Evolutionary conservation across 1,140 invertebrate species (phyloP).

Genomic region (Hycleus cichorii): DNA sequence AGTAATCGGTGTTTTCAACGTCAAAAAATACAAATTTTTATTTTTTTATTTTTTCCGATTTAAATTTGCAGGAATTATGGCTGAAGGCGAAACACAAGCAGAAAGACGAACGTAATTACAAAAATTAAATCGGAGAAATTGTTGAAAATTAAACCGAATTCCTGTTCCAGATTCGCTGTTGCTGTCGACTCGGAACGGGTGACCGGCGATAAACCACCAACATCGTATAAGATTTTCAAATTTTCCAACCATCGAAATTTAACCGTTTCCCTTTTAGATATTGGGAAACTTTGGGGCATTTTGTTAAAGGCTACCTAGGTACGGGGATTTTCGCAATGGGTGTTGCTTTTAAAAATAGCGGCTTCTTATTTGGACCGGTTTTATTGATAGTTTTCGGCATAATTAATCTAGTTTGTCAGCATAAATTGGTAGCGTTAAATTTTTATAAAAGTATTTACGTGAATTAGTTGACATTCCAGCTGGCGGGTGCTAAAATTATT

Average conservation of each 20-base stretch:
- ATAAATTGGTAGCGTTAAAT: conserved; percentile 52
- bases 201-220: conserved; percentile 2
- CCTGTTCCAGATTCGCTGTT: no score
- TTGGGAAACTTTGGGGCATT: conserved; percentile 62
- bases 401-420: conserved; percentile 66
- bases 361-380: conserved; percentile 56
- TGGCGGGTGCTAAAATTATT: conserved; percentile 58
- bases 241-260: not conserved
- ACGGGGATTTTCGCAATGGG: conserved; percentile 70
- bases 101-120: no score
- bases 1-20: no score
- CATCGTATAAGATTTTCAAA: not conserved
- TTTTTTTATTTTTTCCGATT: no score
- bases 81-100: no score
- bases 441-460: not conserved
- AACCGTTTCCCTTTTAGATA: conserved; percentile 46
- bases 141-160: no score
- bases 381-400: conserved; percentile 58
- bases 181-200: not conserved
- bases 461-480: conserved; percentile 44
- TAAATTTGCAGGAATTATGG: no score
- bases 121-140: no score
- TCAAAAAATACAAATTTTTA: no score
- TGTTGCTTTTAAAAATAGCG: conserved; percentile 67
- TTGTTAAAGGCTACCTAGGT: conserved; percentile 69